Evolutionary conservation across 2,797 vertebrate species (phyloP).

Genomic region (Gila robusta): DNA sequence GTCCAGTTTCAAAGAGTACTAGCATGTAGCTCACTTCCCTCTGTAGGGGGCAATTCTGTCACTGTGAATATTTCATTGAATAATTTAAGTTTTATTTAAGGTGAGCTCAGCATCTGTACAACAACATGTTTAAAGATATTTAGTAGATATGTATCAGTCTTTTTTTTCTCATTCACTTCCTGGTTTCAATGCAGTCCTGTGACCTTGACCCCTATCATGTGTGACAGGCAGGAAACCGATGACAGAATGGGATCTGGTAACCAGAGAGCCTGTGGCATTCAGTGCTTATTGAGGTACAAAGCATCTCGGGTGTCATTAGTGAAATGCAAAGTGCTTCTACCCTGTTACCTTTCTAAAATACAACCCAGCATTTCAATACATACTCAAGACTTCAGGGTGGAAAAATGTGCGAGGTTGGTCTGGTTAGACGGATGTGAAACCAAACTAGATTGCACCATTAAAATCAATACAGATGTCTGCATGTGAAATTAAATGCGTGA

Average conservation of each 20-base stretch:
- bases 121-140: constrained; percentile 35
- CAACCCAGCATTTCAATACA: constrained; percentile 27
- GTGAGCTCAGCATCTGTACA: neutral
- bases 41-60: constrained; percentile 58
- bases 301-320: constrained; percentile 72
- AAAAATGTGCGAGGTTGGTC: neutral
- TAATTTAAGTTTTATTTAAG: constrained; percentile 63
- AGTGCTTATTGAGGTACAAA: constrained; percentile 63
- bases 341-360: constrained; percentile 33
- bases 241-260: constrained; percentile 75
- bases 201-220: constrained; percentile 61
- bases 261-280: constrained; percentile 63
- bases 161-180: constrained; percentile 40
- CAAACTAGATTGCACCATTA: neutral
- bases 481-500: neutral
- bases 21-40: constrained; percentile 38
- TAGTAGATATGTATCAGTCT: constrained; percentile 6
- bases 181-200: constrained; percentile 54
- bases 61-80: constrained; percentile 68
- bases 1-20: constrained; percentile 53
- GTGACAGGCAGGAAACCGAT: constrained; percentile 49
- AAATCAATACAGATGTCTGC: constrained; percentile 3
- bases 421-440: neutral
- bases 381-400: neutral
- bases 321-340: constrained; percentile 54